Evolutionary conservation across 2,888 invertebrate genomes (phyloP), one percentile per base, ranked within the genome.

Genomic region (Lacanobia oleracea): DNA sequence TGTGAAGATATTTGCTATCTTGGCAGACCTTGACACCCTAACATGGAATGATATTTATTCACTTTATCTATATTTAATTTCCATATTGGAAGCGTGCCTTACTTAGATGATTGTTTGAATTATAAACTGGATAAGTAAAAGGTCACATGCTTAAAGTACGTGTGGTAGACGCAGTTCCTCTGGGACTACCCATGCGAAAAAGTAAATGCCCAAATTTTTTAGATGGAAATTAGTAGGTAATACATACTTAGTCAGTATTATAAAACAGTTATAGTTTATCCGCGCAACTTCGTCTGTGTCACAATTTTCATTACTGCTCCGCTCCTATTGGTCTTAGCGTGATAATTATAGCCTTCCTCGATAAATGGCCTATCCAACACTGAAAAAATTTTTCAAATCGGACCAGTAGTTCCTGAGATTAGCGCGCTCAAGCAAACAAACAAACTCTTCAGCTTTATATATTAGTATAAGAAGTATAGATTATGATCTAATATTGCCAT

Each of bases 1-100:
- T 65, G 45, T 56, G 67, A 63, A 79, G 72, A 74, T 81, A 69
- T 75, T 74, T 62, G 63, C 77, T 64, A 75, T 78, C 72, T 81
- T 59, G 37, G 21, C 9, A 23, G 37, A 71, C 85, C 85, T 82
- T 85, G 85, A 75, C 85, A 76, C 45, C 78, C 72, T 78, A 51
- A 71, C 77, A 74, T 27, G 57, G 33, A 72, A 54, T 57, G 1
- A 14, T 54, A 43, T 53, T 23, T 72, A 57, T 57, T 59, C 10
- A 40, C 7, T 37, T 40, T 8, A 9, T 16, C 14, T 40, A 40
- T 21, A 33, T 71, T n/a, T 8, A 2, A 62, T 57, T 71, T 56
- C 3, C 37, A 56, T 40, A 59, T 53, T 53, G 2, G 27, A 54
- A 10, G 14, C 14, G 43, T 14, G 1, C 1, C 4, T 4, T 4